phyloP scores from a whole-genome alignment of 2,113 vertebrate species.

The Pogonocichla stellata region DNA sequence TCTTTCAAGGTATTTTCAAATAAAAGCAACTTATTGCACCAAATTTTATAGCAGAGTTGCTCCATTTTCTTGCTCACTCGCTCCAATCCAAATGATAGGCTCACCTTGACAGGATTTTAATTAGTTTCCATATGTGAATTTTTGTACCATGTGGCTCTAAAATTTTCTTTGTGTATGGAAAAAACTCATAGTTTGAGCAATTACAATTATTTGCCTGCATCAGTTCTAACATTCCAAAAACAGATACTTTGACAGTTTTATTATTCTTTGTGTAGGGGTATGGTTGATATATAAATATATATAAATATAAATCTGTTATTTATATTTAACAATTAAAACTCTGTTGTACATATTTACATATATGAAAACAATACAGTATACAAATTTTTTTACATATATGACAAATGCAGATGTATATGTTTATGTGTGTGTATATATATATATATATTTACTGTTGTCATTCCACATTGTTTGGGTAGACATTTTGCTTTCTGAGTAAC shows the following conservation, averaged over 20 bases:
- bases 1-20: slow-evolving; percentile 27
- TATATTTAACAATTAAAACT: not conserved
- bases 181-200: slow-evolving; percentile 28
- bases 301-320: not conserved
- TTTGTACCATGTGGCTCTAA: slow-evolving; percentile 58
- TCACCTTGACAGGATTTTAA: slow-evolving; percentile 71
- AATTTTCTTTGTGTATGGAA: slow-evolving; percentile 39
- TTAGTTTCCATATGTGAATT: slow-evolving; percentile 71
- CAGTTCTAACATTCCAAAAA: slow-evolving; percentile 28
- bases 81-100: slow-evolving; percentile 47
- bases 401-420: not conserved
- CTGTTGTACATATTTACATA: not conserved
- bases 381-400: not conserved
- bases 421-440: not conserved
- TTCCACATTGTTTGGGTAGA: slow-evolving; percentile 17
- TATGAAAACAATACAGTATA: not conserved
- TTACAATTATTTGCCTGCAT: slow-evolving; percentile 62
- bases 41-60: slow-evolving; percentile 38
- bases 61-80: slow-evolving; percentile 50
- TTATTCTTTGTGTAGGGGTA: not conserved
- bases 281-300: not conserved
- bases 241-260: slow-evolving; percentile 52
- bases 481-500: slow-evolving; percentile 33
- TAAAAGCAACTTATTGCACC: slow-evolving; percentile 33
- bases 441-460: not conserved